These are phyloP conservation scores for Drosophila fulvimacula DNA, from an alignment of 2,888 invertebrate genomes.

Conservation along the genomic window DNA sequence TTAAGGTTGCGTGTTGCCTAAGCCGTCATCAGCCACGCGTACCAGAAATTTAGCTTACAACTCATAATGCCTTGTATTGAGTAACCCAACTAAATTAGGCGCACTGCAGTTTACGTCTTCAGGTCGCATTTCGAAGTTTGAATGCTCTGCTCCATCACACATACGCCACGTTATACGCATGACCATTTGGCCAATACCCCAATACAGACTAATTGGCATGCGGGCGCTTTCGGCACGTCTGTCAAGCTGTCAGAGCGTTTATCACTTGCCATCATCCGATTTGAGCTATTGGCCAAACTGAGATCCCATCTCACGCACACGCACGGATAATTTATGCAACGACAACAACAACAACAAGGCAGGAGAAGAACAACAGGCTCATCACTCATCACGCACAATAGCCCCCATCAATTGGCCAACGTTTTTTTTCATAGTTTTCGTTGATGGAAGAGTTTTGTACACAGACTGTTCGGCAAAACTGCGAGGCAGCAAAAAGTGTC, in stretches of 20 bases:
- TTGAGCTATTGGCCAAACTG: slow-evolving; percentile 54
- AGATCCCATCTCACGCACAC: slow-evolving; percentile 38
- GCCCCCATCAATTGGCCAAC: slow-evolving; percentile 29
- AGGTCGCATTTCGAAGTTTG: neutral
- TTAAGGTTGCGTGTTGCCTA: neutral
- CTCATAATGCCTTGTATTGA: neutral
- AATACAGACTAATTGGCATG: slow-evolving; percentile 37
- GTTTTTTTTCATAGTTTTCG: slow-evolving; percentile 33
- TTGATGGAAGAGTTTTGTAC: slow-evolving; percentile 6
- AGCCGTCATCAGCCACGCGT: neutral
- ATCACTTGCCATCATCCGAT: slow-evolving; percentile 61
- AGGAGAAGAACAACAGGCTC: slow-evolving; percentile 11
- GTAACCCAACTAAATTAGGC: neutral
- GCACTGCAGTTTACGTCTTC: neutral
- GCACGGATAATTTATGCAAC: slow-evolving; percentile 51
- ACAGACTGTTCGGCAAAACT: neutral
- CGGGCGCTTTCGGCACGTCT: slow-evolving; percentile 54
- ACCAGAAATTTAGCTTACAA: neutral
- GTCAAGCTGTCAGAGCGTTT: slow-evolving; percentile 65
- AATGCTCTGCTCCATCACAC: neutral
- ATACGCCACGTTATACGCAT: neutral
- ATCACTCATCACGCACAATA: slow-evolving; percentile 51
- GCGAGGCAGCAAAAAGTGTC: neutral
- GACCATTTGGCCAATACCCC: slow-evolving; percentile 16
- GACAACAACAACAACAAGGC: slow-evolving; percentile 33